Base-by-base conservation (phyloP, 2,797 vertebrate genomes). In the Loris lydekkerianus region DNA sequence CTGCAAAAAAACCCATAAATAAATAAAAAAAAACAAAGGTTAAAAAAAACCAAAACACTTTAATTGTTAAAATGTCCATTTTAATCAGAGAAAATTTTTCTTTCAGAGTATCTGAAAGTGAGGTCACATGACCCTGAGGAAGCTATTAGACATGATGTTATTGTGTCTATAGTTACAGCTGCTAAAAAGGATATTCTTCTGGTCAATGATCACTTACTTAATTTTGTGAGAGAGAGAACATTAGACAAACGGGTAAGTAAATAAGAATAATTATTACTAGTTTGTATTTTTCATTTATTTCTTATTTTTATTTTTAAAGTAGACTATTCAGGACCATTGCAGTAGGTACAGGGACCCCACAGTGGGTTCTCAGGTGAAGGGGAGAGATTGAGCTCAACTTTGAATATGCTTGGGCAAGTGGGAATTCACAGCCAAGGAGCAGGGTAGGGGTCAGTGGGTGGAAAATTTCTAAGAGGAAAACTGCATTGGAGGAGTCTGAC, bases 111-210 rank as follows among this genome's bases (percentile, higher is more conserved):
- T 98, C 99, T 99, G 94, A 99, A 99, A 98, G 99, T 99, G 97
- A 98, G 99, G 95, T 99, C 99, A 94, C 99, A 99, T 98, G 99
- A 99, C 98, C 99, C 99, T 2, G 99, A 99, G 98, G 99, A 99
- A 98, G 99, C 99, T 89, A 99, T 99, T 97, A 99, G 99, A 86
- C 99, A 99, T 95, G 99, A 99, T 97, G 99, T 99, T 97, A 99
- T 99, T 78, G 99, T 99, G 94, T 99, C 99, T 92, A 99, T 99
- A 98, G 99, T 99, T 98, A 99, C 99, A 15, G 99, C 99, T 97
- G 99, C 99, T 98, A 99, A 99, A 98, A 99, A 99, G 97, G 99
- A 99, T 98, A 98, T 99, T 96, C 98, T 99, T 61, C 98, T 99
- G 23, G 99, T 99, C 97, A 99, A 99, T 81, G 99, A 99, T 97